A percentile compares a stretch with the other conserved stretches of the same genome.
phyloP scores from a whole-genome alignment of 2,113 vertebrate species.

The Muscicapa adusta region DNA sequence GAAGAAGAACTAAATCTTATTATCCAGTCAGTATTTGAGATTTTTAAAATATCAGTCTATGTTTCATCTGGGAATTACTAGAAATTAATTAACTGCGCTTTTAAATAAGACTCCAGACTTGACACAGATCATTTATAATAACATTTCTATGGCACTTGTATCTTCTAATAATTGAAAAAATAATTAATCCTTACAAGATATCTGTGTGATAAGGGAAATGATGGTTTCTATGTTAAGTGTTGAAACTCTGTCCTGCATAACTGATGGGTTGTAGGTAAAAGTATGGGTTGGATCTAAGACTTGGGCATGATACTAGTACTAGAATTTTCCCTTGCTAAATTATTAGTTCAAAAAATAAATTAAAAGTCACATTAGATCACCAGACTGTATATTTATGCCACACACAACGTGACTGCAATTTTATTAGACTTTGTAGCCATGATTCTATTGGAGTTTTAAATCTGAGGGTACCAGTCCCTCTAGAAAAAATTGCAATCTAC shows the following conservation, averaged over 20 bases:
- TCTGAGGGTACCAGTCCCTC: background rate
- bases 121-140: background rate
- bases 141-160: background rate
- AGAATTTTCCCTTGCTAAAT: background rate
- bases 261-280: background rate
- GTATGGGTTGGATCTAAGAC: background rate
- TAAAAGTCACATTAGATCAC: background rate
- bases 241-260: background rate
- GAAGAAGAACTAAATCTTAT: background rate
- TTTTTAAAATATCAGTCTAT: background rate
- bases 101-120: background rate
- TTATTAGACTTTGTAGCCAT: background rate
- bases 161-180: conserved; percentile 3
- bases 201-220: background rate
- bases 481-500: background rate
- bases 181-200: background rate
- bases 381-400: background rate
- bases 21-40: background rate
- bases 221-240: background rate
- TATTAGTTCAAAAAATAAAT: background rate
- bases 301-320: background rate
- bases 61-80: background rate
- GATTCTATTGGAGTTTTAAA: background rate
- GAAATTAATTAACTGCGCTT: background rate
- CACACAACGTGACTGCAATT: background rate